Base-by-base conservation (phyloP, 2,797 vertebrate species). In the Harpagifer antarcticus region DNA sequence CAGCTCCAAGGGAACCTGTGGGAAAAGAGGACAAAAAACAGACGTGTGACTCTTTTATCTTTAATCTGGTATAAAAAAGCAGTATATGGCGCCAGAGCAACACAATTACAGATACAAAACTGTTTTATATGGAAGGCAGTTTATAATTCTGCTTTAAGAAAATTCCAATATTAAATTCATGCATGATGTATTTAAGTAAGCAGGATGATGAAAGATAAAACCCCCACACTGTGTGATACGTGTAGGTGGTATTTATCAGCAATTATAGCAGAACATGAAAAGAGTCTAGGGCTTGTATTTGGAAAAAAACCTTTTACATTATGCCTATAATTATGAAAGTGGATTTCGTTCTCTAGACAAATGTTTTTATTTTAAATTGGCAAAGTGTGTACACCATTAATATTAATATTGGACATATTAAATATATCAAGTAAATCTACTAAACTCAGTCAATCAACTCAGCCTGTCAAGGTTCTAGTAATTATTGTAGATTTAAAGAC, bases 1-100 rank as follows among this genome's bases (percentile, higher is more conserved):
- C 82, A 88, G 87, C 89, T 90, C 87, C 85, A 77, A 49, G 78
- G 81, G 83, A 92, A 93, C 90, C 93, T 95, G 76, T 16, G 57
- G 47, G 45, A 54, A 72, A 74, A 79, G 58, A 89, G 56, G 0
- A 82, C 42, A 78, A 81, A 81, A 84, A 58, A 72, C 17, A 74
- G 45, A 74, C 14, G 71, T 17, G 40, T 85, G 54, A 81, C 19
- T 78, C 47, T 47, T 69, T 79, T 44, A 56, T 61, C 14, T 56
- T 79, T 65, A 60, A 63, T 64, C 60, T 40, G 48, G 11, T 54
- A 45, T 66, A 52, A 71, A 48, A 33, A 58, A 9, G 19, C 12
- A 57, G 40, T 62, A 12, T 17, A 9, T 37, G 27, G 42, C 37
- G 47, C 19, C 14, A 57, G 19, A 73, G 71, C 14, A 11, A 59